phyloP scores from a whole-genome alignment of 2,888 invertebrate genomes.

The Dryadula phaetusa region DNA sequence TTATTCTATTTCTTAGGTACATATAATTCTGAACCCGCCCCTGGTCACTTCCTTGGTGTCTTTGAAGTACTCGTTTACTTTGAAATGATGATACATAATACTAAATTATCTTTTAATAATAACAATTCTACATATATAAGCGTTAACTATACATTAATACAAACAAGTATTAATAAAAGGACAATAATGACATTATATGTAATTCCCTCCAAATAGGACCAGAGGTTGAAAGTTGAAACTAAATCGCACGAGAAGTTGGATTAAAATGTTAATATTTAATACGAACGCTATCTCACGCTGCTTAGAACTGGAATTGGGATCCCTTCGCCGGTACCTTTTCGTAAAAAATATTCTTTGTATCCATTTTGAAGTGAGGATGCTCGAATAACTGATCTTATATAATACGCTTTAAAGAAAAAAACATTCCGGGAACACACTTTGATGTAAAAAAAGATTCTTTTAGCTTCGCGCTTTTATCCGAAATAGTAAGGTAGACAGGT shows the following conservation, averaged over 20 bases:
- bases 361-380: not conserved
- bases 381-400: constrained; percentile 17
- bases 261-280: constrained; percentile 45
- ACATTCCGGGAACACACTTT: not conserved
- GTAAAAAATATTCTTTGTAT: constrained; percentile 17
- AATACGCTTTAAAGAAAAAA: constrained; percentile 7
- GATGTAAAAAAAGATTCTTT: not conserved
- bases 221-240: constrained; percentile 34
- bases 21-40: too few relatives aligned
- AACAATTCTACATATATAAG: too few relatives aligned
- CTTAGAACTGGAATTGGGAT: constrained; percentile 23
- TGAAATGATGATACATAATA: too few relatives aligned
- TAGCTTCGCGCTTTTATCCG: too few relatives aligned
- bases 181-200: constrained; percentile 16
- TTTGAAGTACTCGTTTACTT: too few relatives aligned
- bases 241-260: constrained; percentile 37
- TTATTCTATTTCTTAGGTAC: too few relatives aligned
- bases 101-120: too few relatives aligned
- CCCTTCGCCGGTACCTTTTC: constrained; percentile 7
- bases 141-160: not conserved
- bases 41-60: too few relatives aligned
- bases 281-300: constrained; percentile 37
- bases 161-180: constrained; percentile 13
- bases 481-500: too few relatives aligned
- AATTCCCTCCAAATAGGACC: constrained; percentile 29